Percentiles rank a stretch among this genome's conserved stretches.
These are phyloP conservation scores for crab-eating macaque (Macaca fascicularis) DNA, from an alignment of 2,113 vertebrate genomes.

Conservation along the genomic window DNA sequence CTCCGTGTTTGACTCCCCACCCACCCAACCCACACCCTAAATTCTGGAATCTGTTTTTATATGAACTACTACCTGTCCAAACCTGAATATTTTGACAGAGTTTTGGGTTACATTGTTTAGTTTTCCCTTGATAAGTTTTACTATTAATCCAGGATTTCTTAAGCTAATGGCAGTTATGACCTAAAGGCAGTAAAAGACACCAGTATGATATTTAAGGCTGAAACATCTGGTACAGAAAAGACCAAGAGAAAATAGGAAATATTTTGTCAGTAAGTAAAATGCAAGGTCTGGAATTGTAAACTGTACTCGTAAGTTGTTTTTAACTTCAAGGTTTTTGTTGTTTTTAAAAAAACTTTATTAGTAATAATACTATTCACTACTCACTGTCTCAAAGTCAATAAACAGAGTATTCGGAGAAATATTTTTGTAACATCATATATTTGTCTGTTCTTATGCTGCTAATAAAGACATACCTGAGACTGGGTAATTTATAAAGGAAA, in stretches of 20 bases:
- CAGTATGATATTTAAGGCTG: not conserved
- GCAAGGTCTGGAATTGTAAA: not conserved
- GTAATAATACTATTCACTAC: not conserved
- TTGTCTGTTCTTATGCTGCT: no score
- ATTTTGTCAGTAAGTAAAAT: conserved; percentile 3
- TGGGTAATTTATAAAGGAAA: no score
- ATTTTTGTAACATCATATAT: not conserved
- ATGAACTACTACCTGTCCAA: conserved; percentile 26
- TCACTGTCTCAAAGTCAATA: not conserved
- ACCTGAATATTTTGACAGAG: conserved; percentile 46
- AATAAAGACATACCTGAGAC: no score
- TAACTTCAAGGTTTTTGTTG: not conserved
- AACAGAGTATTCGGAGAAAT: not conserved
- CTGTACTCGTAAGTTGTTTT: not conserved
- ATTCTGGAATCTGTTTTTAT: conserved; percentile 43
- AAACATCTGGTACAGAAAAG: not conserved
- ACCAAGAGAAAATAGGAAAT: not conserved
- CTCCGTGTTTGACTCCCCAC: not conserved
- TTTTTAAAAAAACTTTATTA: not conserved
- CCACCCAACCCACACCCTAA: not conserved
- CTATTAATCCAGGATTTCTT: conserved; percentile 7
- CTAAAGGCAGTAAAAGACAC: not conserved
- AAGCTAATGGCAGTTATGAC: conserved; percentile 28
- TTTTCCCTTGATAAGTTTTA: conserved; percentile 54
- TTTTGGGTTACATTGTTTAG: conserved; percentile 24